These are phyloP conservation scores for Laterallus jamaicensis DNA, from an alignment of 2,113 vertebrate species.

Conservation along the genomic window DNA sequence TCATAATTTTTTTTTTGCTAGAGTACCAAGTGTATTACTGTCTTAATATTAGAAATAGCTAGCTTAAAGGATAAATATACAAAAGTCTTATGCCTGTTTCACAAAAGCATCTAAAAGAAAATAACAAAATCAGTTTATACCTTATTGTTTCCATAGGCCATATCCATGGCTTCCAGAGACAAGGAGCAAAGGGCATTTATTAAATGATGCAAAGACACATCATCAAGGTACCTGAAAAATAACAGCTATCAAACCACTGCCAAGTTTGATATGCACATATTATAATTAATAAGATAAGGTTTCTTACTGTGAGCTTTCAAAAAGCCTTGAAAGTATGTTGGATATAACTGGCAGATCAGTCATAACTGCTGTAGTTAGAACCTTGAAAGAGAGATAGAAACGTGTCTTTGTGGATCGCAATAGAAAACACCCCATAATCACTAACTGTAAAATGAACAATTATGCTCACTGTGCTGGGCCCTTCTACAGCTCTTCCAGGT, in stretches of 20 bases:
- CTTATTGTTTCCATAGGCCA: slow-evolving; percentile 99
- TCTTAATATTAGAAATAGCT: background rate
- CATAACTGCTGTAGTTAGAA: slow-evolving; percentile 98
- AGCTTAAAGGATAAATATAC: background rate
- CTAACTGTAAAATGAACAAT: background rate
- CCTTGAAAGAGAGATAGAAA: slow-evolving; percentile 75
- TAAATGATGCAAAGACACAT: slow-evolving; percentile 97
- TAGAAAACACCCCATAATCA: background rate
- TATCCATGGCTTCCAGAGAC: slow-evolving; percentile 98
- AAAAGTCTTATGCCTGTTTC: background rate
- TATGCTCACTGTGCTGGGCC: slow-evolving; percentile 92
- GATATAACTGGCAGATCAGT: slow-evolving; percentile 97
- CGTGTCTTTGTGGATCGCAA: background rate
- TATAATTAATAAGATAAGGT: slow-evolving; percentile 21
- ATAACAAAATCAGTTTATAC: slow-evolving; percentile 63
- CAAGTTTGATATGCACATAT: background rate
- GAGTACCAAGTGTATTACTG: background rate
- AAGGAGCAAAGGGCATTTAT: slow-evolving; percentile 98
- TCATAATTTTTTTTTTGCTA: background rate
- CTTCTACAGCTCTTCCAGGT: slow-evolving; percentile 95
- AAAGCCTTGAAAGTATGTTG: slow-evolving; percentile 95
- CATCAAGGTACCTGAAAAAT: slow-evolving; percentile 93
- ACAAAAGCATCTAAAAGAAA: background rate
- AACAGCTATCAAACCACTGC: slow-evolving; percentile 55
- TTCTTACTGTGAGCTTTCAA: slow-evolving; percentile 98